A percentile compares a stretch with the other conserved stretches of the same genome.
Conservation (phyloP, 2,113 vertebrate genomes). For the Genyomyrus donnyi region DNA sequence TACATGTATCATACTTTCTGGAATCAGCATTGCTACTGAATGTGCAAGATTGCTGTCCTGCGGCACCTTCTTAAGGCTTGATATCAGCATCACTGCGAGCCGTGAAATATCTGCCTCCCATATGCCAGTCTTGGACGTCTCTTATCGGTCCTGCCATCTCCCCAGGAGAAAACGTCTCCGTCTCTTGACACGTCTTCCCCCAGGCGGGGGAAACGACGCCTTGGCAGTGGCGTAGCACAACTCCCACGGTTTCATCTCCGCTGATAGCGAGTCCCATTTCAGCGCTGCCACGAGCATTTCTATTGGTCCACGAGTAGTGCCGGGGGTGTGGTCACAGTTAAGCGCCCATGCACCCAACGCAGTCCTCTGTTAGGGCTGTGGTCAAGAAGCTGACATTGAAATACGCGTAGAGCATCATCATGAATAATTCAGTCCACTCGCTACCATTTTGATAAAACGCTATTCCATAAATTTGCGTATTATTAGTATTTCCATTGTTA, state of each 20-base stretch:
- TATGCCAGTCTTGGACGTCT: background rate
- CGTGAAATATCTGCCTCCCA: background rate
- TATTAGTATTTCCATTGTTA: background rate
- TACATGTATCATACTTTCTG: background rate
- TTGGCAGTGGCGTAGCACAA: background rate
- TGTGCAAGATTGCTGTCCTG: background rate
- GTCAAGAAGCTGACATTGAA: background rate
- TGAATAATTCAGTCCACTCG: background rate
- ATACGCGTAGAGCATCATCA: background rate
- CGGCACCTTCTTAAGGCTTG: background rate
- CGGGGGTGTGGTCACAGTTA: background rate
- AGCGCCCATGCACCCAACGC: background rate
- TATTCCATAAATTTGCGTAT: background rate
- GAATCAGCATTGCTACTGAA: background rate
- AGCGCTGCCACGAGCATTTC: background rate
- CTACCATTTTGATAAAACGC: background rate
- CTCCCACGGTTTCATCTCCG: background rate
- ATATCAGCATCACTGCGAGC: background rate
- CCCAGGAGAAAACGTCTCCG: slow-evolving; percentile 5
- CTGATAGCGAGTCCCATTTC: background rate
- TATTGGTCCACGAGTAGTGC: background rate
- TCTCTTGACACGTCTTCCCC: background rate
- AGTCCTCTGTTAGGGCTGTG: background rate
- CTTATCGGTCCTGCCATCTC: background rate
- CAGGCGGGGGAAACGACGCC: background rate